Evolutionary conservation across 2,797 vertebrate genomes (phyloP).

Genomic region (Typhlichthys eigenmanni): DNA sequence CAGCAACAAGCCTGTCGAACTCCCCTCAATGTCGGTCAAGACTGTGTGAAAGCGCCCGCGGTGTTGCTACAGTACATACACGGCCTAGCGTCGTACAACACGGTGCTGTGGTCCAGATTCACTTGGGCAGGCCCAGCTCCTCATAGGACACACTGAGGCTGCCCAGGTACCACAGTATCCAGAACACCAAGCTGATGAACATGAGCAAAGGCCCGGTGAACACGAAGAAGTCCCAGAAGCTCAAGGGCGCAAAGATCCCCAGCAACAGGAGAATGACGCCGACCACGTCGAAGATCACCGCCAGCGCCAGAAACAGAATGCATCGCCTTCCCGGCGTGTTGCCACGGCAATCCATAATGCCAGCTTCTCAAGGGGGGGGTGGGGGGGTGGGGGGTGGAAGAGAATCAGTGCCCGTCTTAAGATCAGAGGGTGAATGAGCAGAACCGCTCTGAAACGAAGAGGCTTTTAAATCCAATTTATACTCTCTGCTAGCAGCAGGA

Average conservation of each 20-base stretch:
- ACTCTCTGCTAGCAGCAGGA: constrained; percentile 41
- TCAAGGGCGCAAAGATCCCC: constrained; percentile 79
- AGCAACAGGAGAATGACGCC: constrained; percentile 82
- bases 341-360: constrained; percentile 61
- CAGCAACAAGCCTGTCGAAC: too few relatives aligned
- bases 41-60: too few relatives aligned
- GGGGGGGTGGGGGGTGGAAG: not conserved
- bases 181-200: constrained; percentile 85
- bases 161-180: constrained; percentile 88
- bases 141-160: constrained; percentile 78
- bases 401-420: too few relatives aligned
- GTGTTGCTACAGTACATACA: not conserved
- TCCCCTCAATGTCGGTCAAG: too few relatives aligned
- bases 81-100: not conserved
- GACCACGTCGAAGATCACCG: constrained; percentile 70
- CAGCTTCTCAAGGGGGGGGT: constrained; percentile 5
- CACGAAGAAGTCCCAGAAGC: constrained; percentile 89
- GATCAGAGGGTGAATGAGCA: too few relatives aligned
- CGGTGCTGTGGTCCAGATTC: not conserved
- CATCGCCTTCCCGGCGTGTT: constrained; percentile 48
- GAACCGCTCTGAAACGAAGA: too few relatives aligned
- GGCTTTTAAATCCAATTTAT: constrained; percentile 19
- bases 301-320: constrained; percentile 65
- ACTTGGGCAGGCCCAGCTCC: constrained; percentile 63
- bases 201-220: constrained; percentile 83